A percentile compares a stretch with the other conserved stretches of the same genome.
Conservation (phyloP, 2,888 invertebrate genomes). For the Orthonychiurus folsomi region DNA sequence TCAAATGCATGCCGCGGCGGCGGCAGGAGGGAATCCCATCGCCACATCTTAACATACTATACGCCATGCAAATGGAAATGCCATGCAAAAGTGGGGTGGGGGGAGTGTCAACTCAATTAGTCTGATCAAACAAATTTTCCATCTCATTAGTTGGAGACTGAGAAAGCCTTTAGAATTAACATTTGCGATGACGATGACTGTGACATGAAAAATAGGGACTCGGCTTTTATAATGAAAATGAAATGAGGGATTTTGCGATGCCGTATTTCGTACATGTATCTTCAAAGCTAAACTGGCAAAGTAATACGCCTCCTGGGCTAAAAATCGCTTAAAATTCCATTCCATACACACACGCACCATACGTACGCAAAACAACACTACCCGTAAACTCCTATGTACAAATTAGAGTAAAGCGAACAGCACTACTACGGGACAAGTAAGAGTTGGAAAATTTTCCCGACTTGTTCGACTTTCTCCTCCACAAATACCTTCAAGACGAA, state of each 20-base stretch:
- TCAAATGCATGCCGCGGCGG: too few relatives aligned
- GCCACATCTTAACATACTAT: too few relatives aligned
- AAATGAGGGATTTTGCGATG: background rate
- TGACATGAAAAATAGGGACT: background rate
- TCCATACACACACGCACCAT: background rate
- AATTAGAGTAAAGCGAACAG: too few relatives aligned
- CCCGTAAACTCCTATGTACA: background rate
- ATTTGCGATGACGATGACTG: too few relatives aligned
- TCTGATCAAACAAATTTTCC: constrained; percentile 41
- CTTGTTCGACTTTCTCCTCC: background rate
- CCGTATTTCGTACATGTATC: background rate
- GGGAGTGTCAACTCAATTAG: constrained; percentile 40
- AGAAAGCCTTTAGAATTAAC: too few relatives aligned
- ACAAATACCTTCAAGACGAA: background rate
- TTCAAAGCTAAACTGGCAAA: background rate
- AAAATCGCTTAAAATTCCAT: constrained; percentile 1
- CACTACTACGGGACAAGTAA: too few relatives aligned
- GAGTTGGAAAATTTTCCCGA: background rate
- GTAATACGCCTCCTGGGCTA: background rate
- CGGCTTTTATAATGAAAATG: background rate
- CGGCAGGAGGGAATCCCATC: too few relatives aligned
- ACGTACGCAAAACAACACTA: too few relatives aligned
- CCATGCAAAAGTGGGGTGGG: background rate
- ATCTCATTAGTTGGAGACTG: constrained; percentile 40
- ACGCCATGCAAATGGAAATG: too few relatives aligned